A percentile compares a stretch with the other conserved stretches of the same genome.
Conservation (phyloP, 2,888 invertebrate species). For the Hemithea aestivaria region DNA sequence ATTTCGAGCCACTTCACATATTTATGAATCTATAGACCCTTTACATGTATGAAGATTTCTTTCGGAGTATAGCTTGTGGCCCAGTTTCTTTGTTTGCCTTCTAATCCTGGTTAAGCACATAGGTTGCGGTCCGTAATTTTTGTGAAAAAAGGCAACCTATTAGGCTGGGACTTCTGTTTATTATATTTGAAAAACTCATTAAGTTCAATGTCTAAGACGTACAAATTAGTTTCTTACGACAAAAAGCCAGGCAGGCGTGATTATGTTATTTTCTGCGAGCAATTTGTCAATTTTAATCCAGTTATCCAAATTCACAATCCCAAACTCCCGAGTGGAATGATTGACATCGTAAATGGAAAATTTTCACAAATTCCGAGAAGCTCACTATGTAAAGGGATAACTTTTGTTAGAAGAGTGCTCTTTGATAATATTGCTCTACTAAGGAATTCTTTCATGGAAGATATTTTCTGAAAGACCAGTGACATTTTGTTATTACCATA, state of each 20-base stretch:
- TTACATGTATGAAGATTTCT: conserved; percentile 1
- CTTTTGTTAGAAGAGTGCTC: conserved; percentile 38
- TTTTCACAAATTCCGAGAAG: conserved; percentile 40
- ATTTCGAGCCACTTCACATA: conserved; percentile 12
- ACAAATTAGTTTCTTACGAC: no score
- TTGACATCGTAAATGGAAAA: conserved; percentile 36
- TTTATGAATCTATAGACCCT: conserved; percentile 10
- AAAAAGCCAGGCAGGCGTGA: no score
- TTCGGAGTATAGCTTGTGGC: conserved; percentile 5
- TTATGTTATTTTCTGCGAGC: conserved; percentile 15
- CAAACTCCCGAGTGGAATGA: conserved; percentile 34
- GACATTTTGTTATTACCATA: not conserved
- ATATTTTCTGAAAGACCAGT: not conserved
- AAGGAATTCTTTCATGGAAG: conserved; percentile 36
- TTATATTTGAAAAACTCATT: no score
- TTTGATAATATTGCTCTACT: conserved; percentile 44
- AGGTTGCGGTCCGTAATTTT: conserved; percentile 1
- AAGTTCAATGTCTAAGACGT: no score
- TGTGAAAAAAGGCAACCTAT: no score
- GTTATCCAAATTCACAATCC: conserved; percentile 35
- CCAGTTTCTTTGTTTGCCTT: conserved; percentile 5
- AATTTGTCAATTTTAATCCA: conserved; percentile 28
- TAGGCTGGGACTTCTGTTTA: no score
- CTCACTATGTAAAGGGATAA: conserved; percentile 43
- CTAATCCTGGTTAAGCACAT: conserved; percentile 7